Evolutionary conservation across 2,113 vertebrate species (phyloP), one percentile per base, ranked within the genome.

Genomic region (Australoheros scitulus): DNA sequence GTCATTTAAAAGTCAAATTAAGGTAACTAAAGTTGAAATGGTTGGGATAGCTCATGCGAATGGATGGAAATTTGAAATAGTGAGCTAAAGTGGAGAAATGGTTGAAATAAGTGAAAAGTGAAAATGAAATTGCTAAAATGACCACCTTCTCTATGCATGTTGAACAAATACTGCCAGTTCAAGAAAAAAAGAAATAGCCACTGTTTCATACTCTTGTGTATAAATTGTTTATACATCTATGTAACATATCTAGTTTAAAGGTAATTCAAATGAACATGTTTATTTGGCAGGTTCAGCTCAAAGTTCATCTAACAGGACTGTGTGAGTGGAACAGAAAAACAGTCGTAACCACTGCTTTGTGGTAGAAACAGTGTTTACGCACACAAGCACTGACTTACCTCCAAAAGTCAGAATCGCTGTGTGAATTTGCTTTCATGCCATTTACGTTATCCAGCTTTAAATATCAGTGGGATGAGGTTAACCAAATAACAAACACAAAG

Each of bases 331-430:
- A 55, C 43, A 55, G 50, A 68, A 13, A 65, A 52, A 32, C 61
- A 47, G 11, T 75, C 8, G 3, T 24, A 75, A 65, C 59, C n/a
- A 1, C 55, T 11, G 63, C 75, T 81, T 88, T 70, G 4, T 18
- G 59, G n/a, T 14, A 47, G 85, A 79, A 91, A 89, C 58, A 36
- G 82, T 61, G 77, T 90, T 75, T 81, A 79, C 75, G 60, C 34
- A 52, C 79, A 79, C 76, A 70, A 79, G 74, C 36, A 14, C 36
- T 57, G 77, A 50, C 58, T 84, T 80, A 76, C 70, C 60, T 24
- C 36, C 50, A 38, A 64, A 82, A 57, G 13, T 61, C 74, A 85
- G n/a, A 77, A 47, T 34, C 26, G 9, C 38, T 81, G 26, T 59
- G 56, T 75, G 74, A 77, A 68, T 86, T 87, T 76, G 41, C 61